Percentiles rank a stretch among this genome's conserved stretches.
These are phyloP conservation scores for Strix occidentalis DNA, from an alignment of 2,797 vertebrate genomes.

Conservation along the genomic window DNA sequence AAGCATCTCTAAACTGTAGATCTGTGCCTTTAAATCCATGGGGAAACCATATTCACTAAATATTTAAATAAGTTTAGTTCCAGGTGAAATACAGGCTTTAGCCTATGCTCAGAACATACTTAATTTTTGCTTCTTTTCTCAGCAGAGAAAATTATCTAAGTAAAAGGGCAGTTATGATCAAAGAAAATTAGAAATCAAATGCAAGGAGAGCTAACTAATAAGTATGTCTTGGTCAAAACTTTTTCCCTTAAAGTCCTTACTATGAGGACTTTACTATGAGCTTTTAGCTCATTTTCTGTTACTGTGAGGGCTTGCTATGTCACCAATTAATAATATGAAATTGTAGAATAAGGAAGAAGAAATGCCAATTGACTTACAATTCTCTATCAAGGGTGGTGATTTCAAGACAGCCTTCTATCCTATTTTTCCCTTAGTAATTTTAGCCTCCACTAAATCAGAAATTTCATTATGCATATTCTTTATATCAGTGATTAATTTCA, in stretches of 20 bases:
- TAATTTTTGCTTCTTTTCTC: not conserved
- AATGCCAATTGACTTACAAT: not conserved
- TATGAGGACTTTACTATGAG: not conserved
- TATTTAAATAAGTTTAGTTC: not conserved
- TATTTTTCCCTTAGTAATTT: not conserved
- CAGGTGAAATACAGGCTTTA: not conserved
- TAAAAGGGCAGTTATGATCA: not conserved
- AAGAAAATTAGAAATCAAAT: not conserved
- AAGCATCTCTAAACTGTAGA: not conserved
- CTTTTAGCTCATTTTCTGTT: not conserved
- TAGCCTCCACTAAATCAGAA: not conserved
- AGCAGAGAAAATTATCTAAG: not conserved
- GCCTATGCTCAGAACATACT: not conserved
- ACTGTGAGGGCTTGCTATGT: not conserved
- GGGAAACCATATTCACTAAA: not conserved
- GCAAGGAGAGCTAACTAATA: not conserved
- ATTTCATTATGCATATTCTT: not conserved
- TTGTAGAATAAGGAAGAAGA: not conserved
- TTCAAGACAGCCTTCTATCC: not conserved
- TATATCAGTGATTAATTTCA: conserved; percentile 26
- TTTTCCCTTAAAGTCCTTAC: not conserved
- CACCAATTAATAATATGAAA: not conserved
- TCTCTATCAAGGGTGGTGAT: not conserved
- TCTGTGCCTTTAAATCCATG: not conserved
- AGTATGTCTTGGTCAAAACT: not conserved